Evolutionary conservation across 2,113 vertebrate genomes (phyloP).

Genomic region (Cisticola juncidis): DNA sequence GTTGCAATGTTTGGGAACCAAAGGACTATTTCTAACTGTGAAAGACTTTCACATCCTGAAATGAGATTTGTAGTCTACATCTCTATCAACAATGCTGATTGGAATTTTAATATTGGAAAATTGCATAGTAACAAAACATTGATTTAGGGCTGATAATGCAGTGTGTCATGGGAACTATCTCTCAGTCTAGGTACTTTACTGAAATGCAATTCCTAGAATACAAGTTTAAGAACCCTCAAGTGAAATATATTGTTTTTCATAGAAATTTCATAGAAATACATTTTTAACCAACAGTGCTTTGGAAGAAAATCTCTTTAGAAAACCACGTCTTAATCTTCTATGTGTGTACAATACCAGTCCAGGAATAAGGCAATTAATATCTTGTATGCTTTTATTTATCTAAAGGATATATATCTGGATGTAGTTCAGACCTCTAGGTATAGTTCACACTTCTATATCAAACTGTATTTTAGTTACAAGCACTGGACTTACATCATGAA

Average conservation of each 20-base stretch:
- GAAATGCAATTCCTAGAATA: not conserved
- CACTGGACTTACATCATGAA: slow-evolving; percentile 88
- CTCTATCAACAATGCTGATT: not conserved
- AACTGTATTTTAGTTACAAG: not conserved
- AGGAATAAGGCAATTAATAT: not conserved
- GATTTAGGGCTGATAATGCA: not conserved
- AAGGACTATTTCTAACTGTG: not conserved
- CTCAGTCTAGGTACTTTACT: not conserved
- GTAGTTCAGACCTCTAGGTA: not conserved
- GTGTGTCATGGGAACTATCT: not conserved
- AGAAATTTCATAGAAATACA: not conserved
- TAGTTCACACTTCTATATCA: not conserved
- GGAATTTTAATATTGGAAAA: not conserved
- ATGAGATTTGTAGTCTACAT: not conserved
- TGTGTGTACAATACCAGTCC: not conserved
- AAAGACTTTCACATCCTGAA: not conserved
- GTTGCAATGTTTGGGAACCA: not conserved
- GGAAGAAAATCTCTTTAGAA: not conserved
- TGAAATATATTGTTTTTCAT: not conserved
- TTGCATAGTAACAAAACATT: not conserved
- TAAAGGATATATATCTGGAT: not conserved
- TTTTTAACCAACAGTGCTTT: not conserved
- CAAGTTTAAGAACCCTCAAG: not conserved
- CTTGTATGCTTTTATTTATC: not conserved
- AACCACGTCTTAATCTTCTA: not conserved